Base-by-base conservation (phyloP, 2,797 vertebrate species). In the Pteronotus mesoamericanus region DNA sequence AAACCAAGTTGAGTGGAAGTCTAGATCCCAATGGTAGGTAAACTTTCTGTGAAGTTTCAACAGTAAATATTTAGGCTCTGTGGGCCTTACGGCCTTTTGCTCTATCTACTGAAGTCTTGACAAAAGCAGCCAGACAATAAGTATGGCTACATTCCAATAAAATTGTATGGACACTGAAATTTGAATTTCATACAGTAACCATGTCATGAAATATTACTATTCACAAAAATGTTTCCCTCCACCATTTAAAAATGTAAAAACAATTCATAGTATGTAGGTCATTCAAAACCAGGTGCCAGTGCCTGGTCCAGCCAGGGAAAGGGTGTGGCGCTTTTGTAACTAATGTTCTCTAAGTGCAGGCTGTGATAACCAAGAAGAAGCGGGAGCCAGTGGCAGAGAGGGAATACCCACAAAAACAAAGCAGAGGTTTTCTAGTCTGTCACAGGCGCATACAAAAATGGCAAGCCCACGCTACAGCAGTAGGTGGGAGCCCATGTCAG, bases 201-300 rank as follows among this genome's bases (percentile, higher is more conserved):
- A 42, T 7, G 61, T 29, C 51, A 93, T 37, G 9, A 78, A 85
- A 93, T 34, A 74, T 18, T 72, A n/a, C n/a, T n/a, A 26, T 74
- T 29, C 29, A 34, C 61, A 68, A 39, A 24, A 32, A n/a, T 44
- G 91, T 88, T 29, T 69, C 12, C 24, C 26, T 93, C 78, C 93
- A 53, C 26, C 57, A 96, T 14, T 83, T 84, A 59, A 86, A 92
- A 90, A 71, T 29, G 4, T 55, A 46, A 75, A 84, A 88, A 61
- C 21, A 26, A 79, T 53, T 53, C 55, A 69, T 29, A 68, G 32
- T 14, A 34, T 32, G 46, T 71, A 19, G 55, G 18, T 29, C 57
- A 88, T 24, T 61, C 2, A 94, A 37, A 79, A 61, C 48, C 32
- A 64, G 16, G 32, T 26, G 9, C 24, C 22, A 46, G 34, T 22